Base-by-base conservation (phyloP, 2,797 vertebrate genomes). In the Rachycentron canadum region DNA sequence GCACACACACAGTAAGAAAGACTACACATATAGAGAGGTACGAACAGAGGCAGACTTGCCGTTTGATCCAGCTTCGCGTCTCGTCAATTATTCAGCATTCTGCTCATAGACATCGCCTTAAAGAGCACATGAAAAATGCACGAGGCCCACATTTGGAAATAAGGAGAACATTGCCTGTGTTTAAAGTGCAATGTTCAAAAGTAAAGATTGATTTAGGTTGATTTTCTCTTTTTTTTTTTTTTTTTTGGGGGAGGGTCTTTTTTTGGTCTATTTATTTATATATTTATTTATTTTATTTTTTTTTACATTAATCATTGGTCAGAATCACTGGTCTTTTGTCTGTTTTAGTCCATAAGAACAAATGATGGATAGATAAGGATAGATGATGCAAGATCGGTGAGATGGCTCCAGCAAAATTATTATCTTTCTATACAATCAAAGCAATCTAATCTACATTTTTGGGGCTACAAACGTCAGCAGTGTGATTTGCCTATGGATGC, bases 1-100 rank as follows among this genome's bases (percentile, higher is more conserved):
- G n/a, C n/a, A 49, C 64, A 61, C 59, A 49, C 79, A 73, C 68
- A 64, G 13, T 63, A 61, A 79, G 74, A 81, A 87, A 81, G 78
- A 61, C 68, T 85, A 71, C 62, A 60, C 85, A 86, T 81, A 91
- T 76, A 90, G 71, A 91, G 78, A 85, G 76, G 76, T 88, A 86
- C 85, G 91, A 93, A 92, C 90, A 92, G 85, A 93, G 77, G 87
- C 85, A 89, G 86, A 85, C 85, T 85, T 66, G 74, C 81, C 14
- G 87, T 95, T 93, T 95, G 93, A 95, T 95, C 90, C 90, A 81
- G 85, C 87, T 92, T 87, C 68, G 78, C 76, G 58, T 87, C 83
- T 94, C 81, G 60, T 95, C 89, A 94, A 95, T 95, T 94, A 96
- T 95, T 95, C 85, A 95, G 38, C 70, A 86, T 87, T 91, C 87